Conservation (phyloP, 53 echinoderm and acorn worm species). For the Astropecten irregularis region DNA sequence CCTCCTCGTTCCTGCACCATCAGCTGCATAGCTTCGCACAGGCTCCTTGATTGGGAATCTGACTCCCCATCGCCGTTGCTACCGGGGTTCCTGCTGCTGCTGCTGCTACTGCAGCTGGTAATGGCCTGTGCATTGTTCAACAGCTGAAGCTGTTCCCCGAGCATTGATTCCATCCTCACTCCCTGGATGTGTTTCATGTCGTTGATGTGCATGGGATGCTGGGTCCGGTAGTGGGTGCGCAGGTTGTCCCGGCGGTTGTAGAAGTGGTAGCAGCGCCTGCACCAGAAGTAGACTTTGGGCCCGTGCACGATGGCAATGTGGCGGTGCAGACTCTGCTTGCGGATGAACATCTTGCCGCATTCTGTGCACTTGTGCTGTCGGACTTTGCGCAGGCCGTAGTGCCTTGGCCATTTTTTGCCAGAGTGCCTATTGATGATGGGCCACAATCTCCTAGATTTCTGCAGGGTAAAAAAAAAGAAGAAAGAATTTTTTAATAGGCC, state of each 20-base stretch:
- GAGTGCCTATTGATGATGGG: neutral
- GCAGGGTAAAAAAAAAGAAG: too few species aligned
- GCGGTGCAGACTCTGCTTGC: constrained; percentile 2
- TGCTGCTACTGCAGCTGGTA: neutral
- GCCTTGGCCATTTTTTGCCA: neutral
- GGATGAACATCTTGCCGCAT: neutral
- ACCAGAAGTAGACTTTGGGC: constrained; percentile 18
- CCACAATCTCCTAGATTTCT: neutral
- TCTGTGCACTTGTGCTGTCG: neutral
- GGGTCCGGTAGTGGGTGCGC: constrained; percentile 16
- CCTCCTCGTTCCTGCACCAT: neutral
- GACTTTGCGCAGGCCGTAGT: neutral
- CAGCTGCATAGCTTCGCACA: neutral
- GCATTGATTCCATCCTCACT: neutral
- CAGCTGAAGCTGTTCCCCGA: neutral
- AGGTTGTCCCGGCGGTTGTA: constrained; percentile 37
- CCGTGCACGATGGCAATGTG: constrained; percentile 3
- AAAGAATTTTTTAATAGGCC: too few species aligned
- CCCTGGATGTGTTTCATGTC: constrained; percentile 18
- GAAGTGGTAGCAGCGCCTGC: constrained; percentile 13
- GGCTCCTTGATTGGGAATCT: too few species aligned
- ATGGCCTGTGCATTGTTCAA: neutral
- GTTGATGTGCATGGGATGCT: constrained; percentile 9
- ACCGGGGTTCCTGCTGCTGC: neutral
- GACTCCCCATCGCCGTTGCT: neutral